A percentile compares a stretch with the other conserved stretches of the same genome.
phyloP scores from a whole-genome alignment of 2,888 invertebrate species.

The Coleophora flavipennella region DNA sequence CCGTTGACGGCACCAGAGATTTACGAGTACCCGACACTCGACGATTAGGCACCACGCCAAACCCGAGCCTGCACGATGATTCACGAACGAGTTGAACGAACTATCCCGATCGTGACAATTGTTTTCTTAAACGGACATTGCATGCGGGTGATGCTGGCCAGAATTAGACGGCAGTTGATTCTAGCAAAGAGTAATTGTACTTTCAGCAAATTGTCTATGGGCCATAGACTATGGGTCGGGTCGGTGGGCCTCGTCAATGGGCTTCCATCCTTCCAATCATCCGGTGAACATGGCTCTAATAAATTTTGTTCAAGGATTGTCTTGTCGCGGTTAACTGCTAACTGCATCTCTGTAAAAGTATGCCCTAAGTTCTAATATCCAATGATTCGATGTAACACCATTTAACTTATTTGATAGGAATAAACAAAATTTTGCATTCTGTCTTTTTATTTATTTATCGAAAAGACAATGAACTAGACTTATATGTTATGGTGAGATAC shows the following conservation, averaged over 20 bases:
- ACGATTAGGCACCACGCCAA: constrained; percentile 68
- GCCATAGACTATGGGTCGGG: not conserved
- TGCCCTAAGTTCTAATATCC: too few relatives aligned
- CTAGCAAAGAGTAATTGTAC: constrained; percentile 16
- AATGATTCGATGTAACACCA: too few relatives aligned
- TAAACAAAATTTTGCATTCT: too few relatives aligned
- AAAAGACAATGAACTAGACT: too few relatives aligned
- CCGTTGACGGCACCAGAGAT: constrained; percentile 63
- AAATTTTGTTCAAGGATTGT: too few relatives aligned
- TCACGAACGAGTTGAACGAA: constrained; percentile 59
- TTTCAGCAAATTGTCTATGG: constrained; percentile 10
- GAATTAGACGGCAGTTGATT: constrained; percentile 20
- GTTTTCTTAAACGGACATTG: constrained; percentile 62
- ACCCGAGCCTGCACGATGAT: constrained; percentile 46
- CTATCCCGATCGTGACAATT: constrained; percentile 51
- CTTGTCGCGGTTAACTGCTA: too few relatives aligned
- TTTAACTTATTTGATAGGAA: too few relatives aligned
- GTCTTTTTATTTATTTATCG: too few relatives aligned
- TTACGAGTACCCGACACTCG: constrained; percentile 55
- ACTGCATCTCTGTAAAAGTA: too few relatives aligned
- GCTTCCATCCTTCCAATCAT: too few relatives aligned
- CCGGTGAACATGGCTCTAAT: not conserved
- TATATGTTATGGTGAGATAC: too few relatives aligned
- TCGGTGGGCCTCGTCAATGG: constrained; percentile 1
- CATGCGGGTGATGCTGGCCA: constrained; percentile 52